Conservation (phyloP, 1,140 invertebrate species). For the Atta colombica region DNA sequence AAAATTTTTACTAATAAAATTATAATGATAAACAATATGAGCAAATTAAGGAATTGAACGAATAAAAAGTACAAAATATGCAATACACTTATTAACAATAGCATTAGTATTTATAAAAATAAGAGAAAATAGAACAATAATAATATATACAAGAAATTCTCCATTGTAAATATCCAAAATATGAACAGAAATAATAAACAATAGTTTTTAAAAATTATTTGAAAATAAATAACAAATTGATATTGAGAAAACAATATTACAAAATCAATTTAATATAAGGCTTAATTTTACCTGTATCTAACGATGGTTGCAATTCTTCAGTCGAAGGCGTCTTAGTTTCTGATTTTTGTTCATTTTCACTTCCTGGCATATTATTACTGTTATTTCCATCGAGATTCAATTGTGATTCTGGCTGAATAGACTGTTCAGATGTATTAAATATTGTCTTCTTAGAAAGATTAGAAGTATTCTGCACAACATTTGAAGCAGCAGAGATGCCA, state of each 20-base stretch:
- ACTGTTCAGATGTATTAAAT: conserved; percentile 28
- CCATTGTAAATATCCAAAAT: conserved; percentile 36
- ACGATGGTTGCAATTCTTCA: conserved; percentile 80
- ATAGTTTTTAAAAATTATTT: background rate
- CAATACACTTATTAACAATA: conserved; percentile 2
- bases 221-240: background rate
- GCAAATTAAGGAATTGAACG: conserved; percentile 5
- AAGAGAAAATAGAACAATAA: conserved; percentile 34
- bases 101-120: conserved; percentile 34
- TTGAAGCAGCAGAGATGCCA: background rate
- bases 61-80: background rate
- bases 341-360: conserved; percentile 74
- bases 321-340: conserved; percentile 73
- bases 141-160: conserved; percentile 5
- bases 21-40: background rate
- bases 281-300: conserved; percentile 81
- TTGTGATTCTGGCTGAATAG: conserved; percentile 21
- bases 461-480: conserved; percentile 24
- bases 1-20: conserved; percentile 12
- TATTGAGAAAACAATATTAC: conserved; percentile 14
- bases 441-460: conserved; percentile 31
- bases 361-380: conserved; percentile 69
- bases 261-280: conserved; percentile 38
- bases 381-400: conserved; percentile 26
- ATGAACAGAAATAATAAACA: conserved; percentile 8